phyloP scores from a whole-genome alignment of 2,888 invertebrate species.

The Spicauda simplicius region DNA sequence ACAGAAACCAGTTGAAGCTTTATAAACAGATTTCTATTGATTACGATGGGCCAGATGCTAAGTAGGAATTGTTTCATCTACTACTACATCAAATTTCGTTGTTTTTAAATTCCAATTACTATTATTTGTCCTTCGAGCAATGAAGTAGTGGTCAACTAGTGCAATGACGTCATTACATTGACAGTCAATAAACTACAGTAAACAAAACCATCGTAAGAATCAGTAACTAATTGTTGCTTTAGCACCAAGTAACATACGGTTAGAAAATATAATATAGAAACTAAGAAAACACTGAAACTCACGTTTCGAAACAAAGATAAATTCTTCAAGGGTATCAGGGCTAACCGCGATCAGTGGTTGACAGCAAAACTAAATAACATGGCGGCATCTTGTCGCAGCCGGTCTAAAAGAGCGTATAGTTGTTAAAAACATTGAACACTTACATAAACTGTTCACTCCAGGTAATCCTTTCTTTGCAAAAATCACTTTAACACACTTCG shows the following conservation, averaged over 20 bases:
- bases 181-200: slow-evolving; percentile 80
- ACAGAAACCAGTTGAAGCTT: too few relatives aligned
- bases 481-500: slow-evolving; percentile 61
- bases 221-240: slow-evolving; percentile 33
- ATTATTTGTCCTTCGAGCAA: slow-evolving; percentile 32
- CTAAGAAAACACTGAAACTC: slow-evolving; percentile 23
- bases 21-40: too few relatives aligned
- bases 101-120: slow-evolving; percentile 17
- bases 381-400: slow-evolving; percentile 83
- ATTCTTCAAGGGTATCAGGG: slow-evolving; percentile 59
- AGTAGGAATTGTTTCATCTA: too few relatives aligned
- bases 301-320: slow-evolving; percentile 46
- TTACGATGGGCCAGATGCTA: too few relatives aligned
- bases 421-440: slow-evolving; percentile 62
- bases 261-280: not conserved
- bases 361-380: slow-evolving; percentile 84
- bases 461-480: slow-evolving; percentile 54
- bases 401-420: slow-evolving; percentile 67
- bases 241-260: not conserved
- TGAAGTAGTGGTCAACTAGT: slow-evolving; percentile 45
- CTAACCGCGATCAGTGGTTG: slow-evolving; percentile 72
- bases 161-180: slow-evolving; percentile 81
- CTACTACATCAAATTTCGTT: slow-evolving; percentile 3
- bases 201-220: slow-evolving; percentile 60
- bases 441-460: slow-evolving; percentile 54